Percentiles rank a stretch among this genome's conserved stretches.
Conservation (phyloP, 2,797 vertebrate species). For the Manis crassicaudata region DNA sequence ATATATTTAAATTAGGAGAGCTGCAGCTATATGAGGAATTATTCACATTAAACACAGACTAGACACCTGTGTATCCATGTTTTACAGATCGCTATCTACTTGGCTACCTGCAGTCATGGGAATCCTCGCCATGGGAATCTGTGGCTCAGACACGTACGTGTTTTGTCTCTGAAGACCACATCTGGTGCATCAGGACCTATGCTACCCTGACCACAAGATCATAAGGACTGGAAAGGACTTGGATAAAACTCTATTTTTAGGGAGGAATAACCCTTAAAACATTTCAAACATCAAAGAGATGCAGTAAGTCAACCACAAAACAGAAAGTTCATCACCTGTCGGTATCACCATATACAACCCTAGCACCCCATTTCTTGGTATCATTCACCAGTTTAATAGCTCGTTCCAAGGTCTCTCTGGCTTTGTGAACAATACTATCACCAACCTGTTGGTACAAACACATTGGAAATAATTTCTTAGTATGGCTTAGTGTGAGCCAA, state of each 20-base stretch:
- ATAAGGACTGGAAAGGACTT: neutral
- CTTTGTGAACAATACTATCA: constrained; percentile 98
- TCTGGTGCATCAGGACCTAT: neutral
- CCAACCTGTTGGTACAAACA: constrained; percentile 89
- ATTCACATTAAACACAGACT: constrained; percentile 26
- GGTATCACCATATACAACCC: constrained; percentile 97
- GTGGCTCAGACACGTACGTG: neutral
- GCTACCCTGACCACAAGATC: neutral
- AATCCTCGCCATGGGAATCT: neutral
- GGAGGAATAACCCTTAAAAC: neutral
- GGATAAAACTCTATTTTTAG: constrained; percentile 5
- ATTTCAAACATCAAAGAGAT: constrained; percentile 52
- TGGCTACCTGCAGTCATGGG: neutral
- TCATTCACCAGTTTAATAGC: constrained; percentile 98
- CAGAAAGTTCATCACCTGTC: constrained; percentile 89
- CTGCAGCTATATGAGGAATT: neutral
- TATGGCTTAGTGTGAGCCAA: constrained; percentile 7
- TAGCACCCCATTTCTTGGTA: constrained; percentile 98
- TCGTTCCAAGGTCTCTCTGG: constrained; percentile 97
- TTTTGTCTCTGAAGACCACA: neutral
- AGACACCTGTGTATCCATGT: neutral
- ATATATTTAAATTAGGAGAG: constrained; percentile 32
- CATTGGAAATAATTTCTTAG: constrained; percentile 65
- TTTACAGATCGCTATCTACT: neutral
- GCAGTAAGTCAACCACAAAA: constrained; percentile 12